phyloP scores from a whole-genome alignment of 2,797 vertebrate genomes.

The Lemur catta region DNA sequence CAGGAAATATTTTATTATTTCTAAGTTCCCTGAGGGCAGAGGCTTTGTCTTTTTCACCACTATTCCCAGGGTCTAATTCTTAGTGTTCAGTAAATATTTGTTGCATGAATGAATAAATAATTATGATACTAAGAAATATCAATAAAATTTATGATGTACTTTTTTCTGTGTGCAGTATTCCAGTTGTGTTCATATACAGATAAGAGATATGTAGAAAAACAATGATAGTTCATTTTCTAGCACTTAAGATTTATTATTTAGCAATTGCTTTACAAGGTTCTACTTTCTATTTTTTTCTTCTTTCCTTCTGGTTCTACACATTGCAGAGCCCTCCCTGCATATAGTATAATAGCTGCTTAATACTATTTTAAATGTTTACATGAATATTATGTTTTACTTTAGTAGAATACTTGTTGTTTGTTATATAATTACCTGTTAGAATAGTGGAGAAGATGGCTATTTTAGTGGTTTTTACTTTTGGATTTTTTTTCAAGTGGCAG shows the following conservation, averaged over 20 bases:
- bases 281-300: neutral
- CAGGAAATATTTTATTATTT: slow-evolving; percentile 38
- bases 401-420: neutral
- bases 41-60: neutral
- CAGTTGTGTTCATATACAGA: neutral
- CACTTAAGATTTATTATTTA: neutral
- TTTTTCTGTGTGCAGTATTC: neutral
- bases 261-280: neutral
- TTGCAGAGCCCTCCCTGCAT: neutral
- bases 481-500: slow-evolving; percentile 1
- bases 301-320: neutral
- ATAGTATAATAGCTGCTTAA: neutral
- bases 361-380: neutral
- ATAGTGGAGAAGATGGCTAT: neutral
- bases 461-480: neutral
- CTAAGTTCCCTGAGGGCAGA: neutral
- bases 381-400: neutral
- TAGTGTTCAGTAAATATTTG: slow-evolving; percentile 8
- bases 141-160: neutral
- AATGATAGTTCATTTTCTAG: neutral
- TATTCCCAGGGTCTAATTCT: neutral
- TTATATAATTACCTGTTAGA: neutral
- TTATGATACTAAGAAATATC: neutral
- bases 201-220: neutral
- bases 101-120: slow-evolving; percentile 44